phyloP scores from a whole-genome alignment of 2,888 invertebrate genomes.

The Trimorus sp. region DNA sequence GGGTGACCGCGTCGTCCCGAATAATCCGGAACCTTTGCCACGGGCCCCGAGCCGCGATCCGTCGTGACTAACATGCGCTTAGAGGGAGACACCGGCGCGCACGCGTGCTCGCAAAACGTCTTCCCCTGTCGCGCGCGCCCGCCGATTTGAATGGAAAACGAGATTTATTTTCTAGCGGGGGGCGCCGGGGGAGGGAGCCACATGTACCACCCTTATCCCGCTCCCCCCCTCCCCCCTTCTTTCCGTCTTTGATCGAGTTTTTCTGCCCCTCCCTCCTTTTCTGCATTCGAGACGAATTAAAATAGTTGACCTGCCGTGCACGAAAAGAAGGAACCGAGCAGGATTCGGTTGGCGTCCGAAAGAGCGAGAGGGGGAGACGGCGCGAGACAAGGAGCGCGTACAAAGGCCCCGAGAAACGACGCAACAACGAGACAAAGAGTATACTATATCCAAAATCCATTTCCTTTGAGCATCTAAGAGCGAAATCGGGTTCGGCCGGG shows the following conservation, averaged over 20 bases:
- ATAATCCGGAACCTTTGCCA: not conserved
- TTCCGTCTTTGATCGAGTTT: conserved; percentile 68
- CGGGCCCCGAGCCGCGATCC: conserved; percentile 10
- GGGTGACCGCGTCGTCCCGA: too few species aligned
- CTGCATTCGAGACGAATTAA: conserved; percentile 67
- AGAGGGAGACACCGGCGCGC: conserved; percentile 45
- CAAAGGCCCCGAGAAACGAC: conserved; percentile 51
- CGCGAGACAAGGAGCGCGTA: conserved; percentile 3
- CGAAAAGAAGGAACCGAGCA: conserved; percentile 25
- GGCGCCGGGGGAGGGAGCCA: conserved; percentile 40
- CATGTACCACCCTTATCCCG: conserved; percentile 8
- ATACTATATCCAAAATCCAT: conserved; percentile 67
- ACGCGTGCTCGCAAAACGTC: conserved; percentile 53
- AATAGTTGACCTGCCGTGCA: conserved; percentile 63
- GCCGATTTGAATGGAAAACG: conserved; percentile 78
- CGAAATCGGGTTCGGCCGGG: conserved; percentile 60
- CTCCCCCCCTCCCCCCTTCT: not conserved
- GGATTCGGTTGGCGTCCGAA: not conserved
- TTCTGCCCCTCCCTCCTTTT: conserved; percentile 51
- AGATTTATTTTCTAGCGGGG: conserved; percentile 77
- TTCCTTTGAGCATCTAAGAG: conserved; percentile 67
- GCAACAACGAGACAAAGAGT: conserved; percentile 61
- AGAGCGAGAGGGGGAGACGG: conserved; percentile 1
- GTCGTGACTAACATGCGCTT: conserved; percentile 47
- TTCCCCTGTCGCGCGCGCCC: conserved; percentile 43